These are phyloP conservation scores for Eumerus sabulonum DNA, from an alignment of 2,888 invertebrate genomes.

Conservation along the genomic window DNA sequence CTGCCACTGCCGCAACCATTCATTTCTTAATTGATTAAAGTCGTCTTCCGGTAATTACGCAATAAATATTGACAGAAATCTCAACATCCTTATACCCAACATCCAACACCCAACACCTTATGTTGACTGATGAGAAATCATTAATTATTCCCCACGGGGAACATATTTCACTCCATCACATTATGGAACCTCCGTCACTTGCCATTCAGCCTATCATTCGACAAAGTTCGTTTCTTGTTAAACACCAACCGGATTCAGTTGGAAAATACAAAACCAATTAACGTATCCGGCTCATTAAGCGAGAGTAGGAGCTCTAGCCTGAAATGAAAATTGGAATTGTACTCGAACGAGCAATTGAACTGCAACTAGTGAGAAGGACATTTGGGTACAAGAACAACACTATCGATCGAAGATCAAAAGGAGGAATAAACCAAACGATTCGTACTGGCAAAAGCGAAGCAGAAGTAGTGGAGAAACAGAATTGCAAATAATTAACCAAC, in stretches of 20 bases:
- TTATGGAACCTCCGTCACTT: slow-evolving; percentile 40
- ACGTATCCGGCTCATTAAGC: slow-evolving; percentile 61
- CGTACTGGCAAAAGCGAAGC: not conserved
- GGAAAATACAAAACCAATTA: slow-evolving; percentile 65
- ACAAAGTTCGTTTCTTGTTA: slow-evolving; percentile 52
- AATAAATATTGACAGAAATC: slow-evolving; percentile 67
- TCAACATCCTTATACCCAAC: slow-evolving; percentile 45
- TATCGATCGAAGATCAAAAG: not conserved
- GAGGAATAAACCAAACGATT: slow-evolving; percentile 29
- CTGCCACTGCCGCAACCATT: slow-evolving; percentile 22
- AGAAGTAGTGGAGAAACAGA: not conserved
- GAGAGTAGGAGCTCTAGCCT: slow-evolving; percentile 24
- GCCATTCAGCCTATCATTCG: not conserved
- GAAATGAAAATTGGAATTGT: slow-evolving; percentile 39
- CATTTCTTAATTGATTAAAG: slow-evolving; percentile 61
- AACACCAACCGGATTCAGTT: slow-evolving; percentile 19
- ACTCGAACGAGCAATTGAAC: not conserved
- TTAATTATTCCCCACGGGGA: slow-evolving; percentile 58
- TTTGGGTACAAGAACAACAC: too few species aligned
- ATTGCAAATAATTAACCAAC: slow-evolving; percentile 45
- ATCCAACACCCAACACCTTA: slow-evolving; percentile 4
- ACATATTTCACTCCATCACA: slow-evolving; percentile 39
- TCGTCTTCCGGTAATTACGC: slow-evolving; percentile 65
- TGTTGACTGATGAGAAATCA: slow-evolving; percentile 63
- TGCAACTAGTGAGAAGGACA: slow-evolving; percentile 1